Base-by-base conservation (phyloP, 2,888 invertebrate genomes). In the Drosophila lacicola region DNA sequence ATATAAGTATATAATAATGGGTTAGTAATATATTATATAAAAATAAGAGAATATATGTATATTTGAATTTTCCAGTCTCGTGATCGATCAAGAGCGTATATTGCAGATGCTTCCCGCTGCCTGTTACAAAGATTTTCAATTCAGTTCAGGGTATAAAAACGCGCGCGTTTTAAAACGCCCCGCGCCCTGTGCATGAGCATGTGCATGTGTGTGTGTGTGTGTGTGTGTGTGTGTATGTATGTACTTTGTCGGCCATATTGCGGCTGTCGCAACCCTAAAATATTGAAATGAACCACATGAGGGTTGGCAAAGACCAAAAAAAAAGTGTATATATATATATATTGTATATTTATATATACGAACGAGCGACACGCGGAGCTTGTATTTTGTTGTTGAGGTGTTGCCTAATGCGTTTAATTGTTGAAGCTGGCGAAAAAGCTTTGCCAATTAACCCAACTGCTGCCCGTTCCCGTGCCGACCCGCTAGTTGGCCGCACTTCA, bases 331-430 rank as follows among this genome's bases (percentile, higher is more conserved):
- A 8, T 29, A 29, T 8, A 29, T 25, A 25, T 6, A 25, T 6
- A 25, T 6, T 25, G n/a, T n/a, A n/a, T 17, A 17, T 17, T 17
- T 17, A 17, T 29, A 0, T 8, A 29, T 29, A 29, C 8, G 29
- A 29, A 29, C 8, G 29, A 25, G 14, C 46, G 25, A 25, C 42
- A 45, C 41, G 37, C 37, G 42, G 25, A n/a, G 39, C 25, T 29
- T 45, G 45, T 41, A 19, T 34, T 44, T 46, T 66, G 54, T 74
- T 62, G 70, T 72, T 78, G 79, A 83, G 88, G 86, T 87, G 88
- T 88, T 67, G 85, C 78, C 70, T 75, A 88, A 85, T 83, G 84
- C 82, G 74, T 88, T 85, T 87, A 85, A 87, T 86, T 85, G 74
- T 62, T 68, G 60, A 55, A 33, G 41, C 64, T 54, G 51, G 70